Evolutionary conservation across 1,140 invertebrate genomes (phyloP).

Genomic region (Drosophila baimaii): DNA sequence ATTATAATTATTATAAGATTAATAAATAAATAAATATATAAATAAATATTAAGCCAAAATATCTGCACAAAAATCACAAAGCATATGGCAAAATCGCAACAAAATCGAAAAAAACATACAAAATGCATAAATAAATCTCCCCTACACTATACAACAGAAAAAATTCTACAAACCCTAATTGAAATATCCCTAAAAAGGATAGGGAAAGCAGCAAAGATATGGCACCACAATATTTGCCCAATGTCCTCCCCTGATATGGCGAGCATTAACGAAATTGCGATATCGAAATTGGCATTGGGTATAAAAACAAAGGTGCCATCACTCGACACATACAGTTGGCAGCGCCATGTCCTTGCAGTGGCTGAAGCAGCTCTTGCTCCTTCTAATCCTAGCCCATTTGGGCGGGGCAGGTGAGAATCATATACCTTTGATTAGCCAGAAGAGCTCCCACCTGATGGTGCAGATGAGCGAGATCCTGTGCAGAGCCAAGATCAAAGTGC

Average conservation of each 20-base stretch:
- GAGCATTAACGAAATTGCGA: conserved; percentile 56
- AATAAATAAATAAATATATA: neutral
- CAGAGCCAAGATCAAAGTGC: conserved; percentile 52
- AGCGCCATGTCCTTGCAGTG: conserved; percentile 34
- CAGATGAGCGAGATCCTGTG: conserved; percentile 58
- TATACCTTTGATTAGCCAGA: conserved; percentile 17
- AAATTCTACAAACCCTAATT: neutral
- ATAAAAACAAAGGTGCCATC: conserved; percentile 53
- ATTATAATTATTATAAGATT: neutral
- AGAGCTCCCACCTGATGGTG: conserved; percentile 41
- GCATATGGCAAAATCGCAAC: neutral
- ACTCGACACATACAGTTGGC: conserved; percentile 19
- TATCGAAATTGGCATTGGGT: conserved; percentile 47
- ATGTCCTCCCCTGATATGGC: conserved; percentile 37
- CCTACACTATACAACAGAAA: neutral
- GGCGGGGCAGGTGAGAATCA: neutral
- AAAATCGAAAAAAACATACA: neutral
- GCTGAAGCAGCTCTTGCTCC: conserved; percentile 4
- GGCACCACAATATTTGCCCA: conserved; percentile 47
- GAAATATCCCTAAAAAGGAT: neutral
- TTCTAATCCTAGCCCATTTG: conserved; percentile 1
- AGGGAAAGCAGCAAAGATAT: conserved; percentile 18
- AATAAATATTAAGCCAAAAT: neutral
- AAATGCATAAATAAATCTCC: neutral
- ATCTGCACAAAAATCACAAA: neutral